Evolutionary conservation across 2,113 vertebrate species (phyloP).

Genomic region (Empidonax traillii): DNA sequence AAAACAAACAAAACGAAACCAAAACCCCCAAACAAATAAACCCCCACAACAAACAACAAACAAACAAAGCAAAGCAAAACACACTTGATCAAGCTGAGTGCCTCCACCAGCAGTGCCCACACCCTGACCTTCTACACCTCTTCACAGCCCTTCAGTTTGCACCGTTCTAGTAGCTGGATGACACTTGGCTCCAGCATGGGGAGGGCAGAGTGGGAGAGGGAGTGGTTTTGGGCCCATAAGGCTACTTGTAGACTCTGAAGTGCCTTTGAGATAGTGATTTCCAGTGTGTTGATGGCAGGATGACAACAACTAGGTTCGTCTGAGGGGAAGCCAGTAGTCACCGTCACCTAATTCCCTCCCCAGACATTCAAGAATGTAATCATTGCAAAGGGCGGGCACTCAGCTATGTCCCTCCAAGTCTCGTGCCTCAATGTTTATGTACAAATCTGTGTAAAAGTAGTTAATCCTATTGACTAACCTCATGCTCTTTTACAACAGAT

Average conservation of each 20-base stretch:
- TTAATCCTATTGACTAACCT: slow-evolving; percentile 12
- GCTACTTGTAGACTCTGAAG: background rate
- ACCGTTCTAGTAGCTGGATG: background rate
- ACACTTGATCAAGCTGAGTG: background rate
- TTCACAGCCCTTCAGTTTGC: background rate
- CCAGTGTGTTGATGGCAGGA: background rate
- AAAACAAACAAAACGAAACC: background rate
- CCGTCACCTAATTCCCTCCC: slow-evolving; percentile 4
- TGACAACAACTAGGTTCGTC: slow-evolving; percentile 32
- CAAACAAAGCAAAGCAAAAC: background rate
- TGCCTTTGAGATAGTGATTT: background rate
- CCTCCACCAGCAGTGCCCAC: background rate
- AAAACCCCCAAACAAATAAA: background rate
- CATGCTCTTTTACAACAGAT: background rate
- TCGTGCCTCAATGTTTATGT: background rate
- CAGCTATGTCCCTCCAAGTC: background rate
- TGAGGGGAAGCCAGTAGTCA: slow-evolving; percentile 1
- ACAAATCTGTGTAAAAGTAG: slow-evolving; percentile 6
- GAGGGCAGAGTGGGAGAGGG: background rate
- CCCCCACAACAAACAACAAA: background rate
- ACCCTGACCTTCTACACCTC: background rate
- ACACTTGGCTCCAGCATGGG: background rate
- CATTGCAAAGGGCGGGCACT: background rate
- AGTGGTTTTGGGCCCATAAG: background rate
- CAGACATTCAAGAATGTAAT: background rate